Base-by-base conservation (phyloP, 2,888 invertebrate species). In the Macaria notata region DNA sequence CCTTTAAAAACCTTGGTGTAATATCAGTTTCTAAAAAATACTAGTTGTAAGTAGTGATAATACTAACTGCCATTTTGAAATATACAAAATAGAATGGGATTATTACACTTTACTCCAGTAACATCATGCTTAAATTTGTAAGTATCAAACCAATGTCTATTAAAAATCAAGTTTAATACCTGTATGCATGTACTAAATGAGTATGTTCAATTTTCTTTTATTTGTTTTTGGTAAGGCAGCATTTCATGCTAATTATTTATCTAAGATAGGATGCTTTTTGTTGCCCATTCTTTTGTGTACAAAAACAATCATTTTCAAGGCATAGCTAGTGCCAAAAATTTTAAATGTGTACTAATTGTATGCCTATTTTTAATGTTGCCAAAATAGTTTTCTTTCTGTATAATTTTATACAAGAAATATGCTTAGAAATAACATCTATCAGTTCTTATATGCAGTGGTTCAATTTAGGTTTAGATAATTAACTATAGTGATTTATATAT, bases 11-110 rank as follows among this genome's bases (percentile, higher is more conserved):
- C 56, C 49, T 60, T 74, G 66, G 57, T 75, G 64, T 72, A 63
- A 72, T 67, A 69, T 61, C 33, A 77, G 75, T 78, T 79, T 69
- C 72, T 75, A 75, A 76, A 70, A 67, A 69, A 69, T 64, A 61
- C 63, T 50, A 50, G n/a, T 50, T 49, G 52, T 70, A 79, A 78
- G 83, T 84, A 81, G 84, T 83, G 80, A 84, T 7, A 50, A 3
- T 53, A 83, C 72, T 80, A 84, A 87, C 87, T 88, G 88, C 88
- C 86, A 88, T 86, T 84, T 82, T 83, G 64, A 76, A 66, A 62
- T 43, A 19, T 39, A 48, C 44, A 44, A 29, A n/a, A 31, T 47
- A 36, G 33, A 2, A 36, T 36, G 33, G 0, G 33, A 36, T 6
- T 36, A 36, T 6, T 7, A 36, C 19, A 19, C 19, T 36, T 36